A percentile compares a stretch with the other conserved stretches of the same genome.
These are phyloP conservation scores for Bradysia coprophila DNA, from an alignment of 1,140 invertebrate genomes.

Conservation along the genomic window DNA sequence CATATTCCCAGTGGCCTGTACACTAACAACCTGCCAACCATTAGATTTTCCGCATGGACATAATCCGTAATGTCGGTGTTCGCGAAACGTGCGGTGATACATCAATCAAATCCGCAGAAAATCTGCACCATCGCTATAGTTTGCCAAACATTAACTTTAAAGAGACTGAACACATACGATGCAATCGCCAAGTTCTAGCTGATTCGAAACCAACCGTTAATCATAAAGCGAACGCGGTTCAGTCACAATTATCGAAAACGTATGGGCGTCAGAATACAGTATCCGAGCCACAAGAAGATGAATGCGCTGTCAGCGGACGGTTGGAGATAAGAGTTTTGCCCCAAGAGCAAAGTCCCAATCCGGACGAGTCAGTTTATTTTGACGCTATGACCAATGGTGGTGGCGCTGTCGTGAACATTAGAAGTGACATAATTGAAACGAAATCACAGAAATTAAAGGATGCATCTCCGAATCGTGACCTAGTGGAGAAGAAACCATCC, in stretches of 20 bases:
- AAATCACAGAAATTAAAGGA: neutral
- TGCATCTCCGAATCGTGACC: too few relatives aligned
- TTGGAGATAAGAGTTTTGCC: slow-evolving; percentile 62
- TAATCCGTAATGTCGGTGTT: slow-evolving; percentile 55
- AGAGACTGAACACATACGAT: neutral
- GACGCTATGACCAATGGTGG: slow-evolving; percentile 11
- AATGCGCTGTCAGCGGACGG: slow-evolving; percentile 48
- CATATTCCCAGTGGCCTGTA: neutral
- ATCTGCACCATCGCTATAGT: slow-evolving; percentile 6
- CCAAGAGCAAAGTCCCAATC: slow-evolving; percentile 19
- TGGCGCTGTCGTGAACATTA: neutral
- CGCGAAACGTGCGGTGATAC: slow-evolving; percentile 10
- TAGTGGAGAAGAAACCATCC: too few relatives aligned
- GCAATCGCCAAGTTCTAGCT: too few relatives aligned
- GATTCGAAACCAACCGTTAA: too few relatives aligned
- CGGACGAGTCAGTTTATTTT: slow-evolving; percentile 18
- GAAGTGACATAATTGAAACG: neutral
- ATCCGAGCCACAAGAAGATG: slow-evolving; percentile 22
- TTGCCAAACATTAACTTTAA: slow-evolving; percentile 13
- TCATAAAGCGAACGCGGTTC: too few relatives aligned
- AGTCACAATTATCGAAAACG: neutral
- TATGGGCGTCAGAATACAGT: neutral
- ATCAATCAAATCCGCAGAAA: neutral
- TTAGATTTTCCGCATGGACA: slow-evolving; percentile 55
- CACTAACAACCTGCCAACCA: neutral